Evolutionary conservation across 2,797 vertebrate species (phyloP), one percentile per base, ranked within the genome.

Genomic region (Hapalemur alaotrensis): DNA sequence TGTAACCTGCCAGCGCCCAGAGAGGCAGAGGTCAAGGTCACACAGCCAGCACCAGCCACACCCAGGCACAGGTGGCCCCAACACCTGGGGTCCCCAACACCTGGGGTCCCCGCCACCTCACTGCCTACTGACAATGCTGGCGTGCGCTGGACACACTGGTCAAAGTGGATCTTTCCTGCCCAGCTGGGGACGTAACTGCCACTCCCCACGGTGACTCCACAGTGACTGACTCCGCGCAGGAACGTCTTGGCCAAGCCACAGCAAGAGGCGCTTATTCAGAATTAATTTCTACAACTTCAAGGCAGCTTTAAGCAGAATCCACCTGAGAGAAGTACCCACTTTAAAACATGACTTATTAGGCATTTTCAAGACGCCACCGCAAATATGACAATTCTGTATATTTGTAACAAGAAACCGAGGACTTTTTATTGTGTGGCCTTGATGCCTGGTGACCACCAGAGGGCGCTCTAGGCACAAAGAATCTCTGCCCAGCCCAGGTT

Each of bases 361-460:
- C 61, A 59, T 5, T 50, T n/a, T 70, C 52, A 20, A 81, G 63
- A 15, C 2, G 54, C 22, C 22, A 7, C 11, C 8, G 9, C 25
- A 28, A 59, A 20, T 2, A 48, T 0, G 12, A 30, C 15, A 23
- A 4, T 12, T 65, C 30, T 0, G 20, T 0, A 2, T 1, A 0
- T 1, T 4, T 1, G 15, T 20, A 48, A 13, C 61, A 7, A 48
- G 41, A 82, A 80, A 80, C 35, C 83, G 12, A 57, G 67, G 48
- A 4, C 65, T 46, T 38, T 8, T 1, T 0, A 7, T 0, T 0
- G 5, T 0, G 2, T 0, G 3, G 1, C 75, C 20, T 38, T 32
- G 38, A 6, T 75, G 85, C 14, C 50, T 0, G 0, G 23, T 30
- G 61, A 14, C 89, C 97, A 94, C 93, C 13, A 96, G 97, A 83